A percentile compares a stretch with the other conserved stretches of the same genome.
These are phyloP conservation scores for Austrofundulus limnaeus DNA, from an alignment of 2,113 vertebrate genomes.

Conservation along the genomic window DNA sequence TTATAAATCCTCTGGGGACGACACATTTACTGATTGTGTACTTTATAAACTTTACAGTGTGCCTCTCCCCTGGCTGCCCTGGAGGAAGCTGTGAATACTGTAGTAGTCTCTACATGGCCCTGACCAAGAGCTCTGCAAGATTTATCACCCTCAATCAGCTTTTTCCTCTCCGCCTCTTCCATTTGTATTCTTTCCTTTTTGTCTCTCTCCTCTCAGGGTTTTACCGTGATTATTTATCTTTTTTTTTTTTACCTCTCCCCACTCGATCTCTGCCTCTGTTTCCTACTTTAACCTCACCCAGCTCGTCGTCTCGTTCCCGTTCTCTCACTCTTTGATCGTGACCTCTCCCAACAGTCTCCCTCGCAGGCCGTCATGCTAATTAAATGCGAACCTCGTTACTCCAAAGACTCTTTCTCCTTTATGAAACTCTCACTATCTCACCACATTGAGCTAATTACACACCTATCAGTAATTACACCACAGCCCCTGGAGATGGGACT, in stretches of 20 bases:
- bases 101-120: conserved; percentile 37
- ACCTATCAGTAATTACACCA: conserved; percentile 73
- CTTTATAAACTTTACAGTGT: conserved; percentile 36
- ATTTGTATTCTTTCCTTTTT: conserved; percentile 47
- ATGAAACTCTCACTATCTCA: conserved; percentile 55
- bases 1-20: conserved; percentile 50
- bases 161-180: conserved; percentile 8
- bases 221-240: conserved; percentile 44
- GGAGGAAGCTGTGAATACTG: conserved; percentile 42
- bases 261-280: conserved; percentile 26
- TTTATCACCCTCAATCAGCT: conserved; percentile 46
- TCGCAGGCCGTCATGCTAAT: conserved; percentile 66
- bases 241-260: neutral
- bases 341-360: conserved; percentile 41
- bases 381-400: conserved; percentile 63
- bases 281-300: conserved; percentile 42
- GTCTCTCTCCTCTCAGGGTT: conserved; percentile 26
- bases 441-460: conserved; percentile 73
- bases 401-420: conserved; percentile 51
- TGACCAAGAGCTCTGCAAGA: conserved; percentile 45
- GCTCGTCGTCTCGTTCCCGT: conserved; percentile 29
- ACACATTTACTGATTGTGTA: conserved; percentile 55
- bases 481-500: conserved; percentile 43
- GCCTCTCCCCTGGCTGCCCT: conserved; percentile 24
- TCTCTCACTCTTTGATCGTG: conserved; percentile 20